These are phyloP conservation scores for Cantharis flavilabris DNA, from an alignment of 2,888 invertebrate genomes.

Conservation along the genomic window DNA sequence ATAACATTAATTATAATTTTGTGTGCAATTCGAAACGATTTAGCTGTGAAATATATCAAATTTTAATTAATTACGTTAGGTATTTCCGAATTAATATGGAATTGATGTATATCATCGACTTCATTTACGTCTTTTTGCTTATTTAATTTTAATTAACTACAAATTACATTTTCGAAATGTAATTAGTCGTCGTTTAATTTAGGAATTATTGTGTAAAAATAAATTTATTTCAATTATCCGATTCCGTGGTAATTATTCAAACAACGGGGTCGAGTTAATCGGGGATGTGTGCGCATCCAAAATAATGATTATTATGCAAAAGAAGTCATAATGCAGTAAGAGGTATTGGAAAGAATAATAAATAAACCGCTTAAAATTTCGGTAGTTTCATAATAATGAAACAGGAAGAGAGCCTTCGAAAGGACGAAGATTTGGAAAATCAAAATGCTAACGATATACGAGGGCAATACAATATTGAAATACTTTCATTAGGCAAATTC, in stretches of 20 bases:
- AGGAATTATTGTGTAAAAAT: not conserved
- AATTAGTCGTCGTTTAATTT: not conserved
- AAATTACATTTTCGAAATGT: not conserved
- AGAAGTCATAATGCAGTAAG: not conserved
- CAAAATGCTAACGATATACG: not conserved
- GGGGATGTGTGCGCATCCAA: not conserved
- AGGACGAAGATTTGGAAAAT: not conserved
- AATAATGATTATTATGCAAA: not conserved
- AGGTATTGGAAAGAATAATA: not conserved
- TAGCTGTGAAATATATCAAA: not conserved
- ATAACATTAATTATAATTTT: conserved; percentile 12
- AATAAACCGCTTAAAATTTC: not conserved
- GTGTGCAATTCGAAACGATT: not conserved
- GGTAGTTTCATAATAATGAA: not conserved
- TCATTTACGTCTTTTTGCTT: not conserved
- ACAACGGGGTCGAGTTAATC: not conserved
- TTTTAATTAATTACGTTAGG: not conserved
- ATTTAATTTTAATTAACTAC: not conserved
- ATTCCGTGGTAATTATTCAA: not conserved
- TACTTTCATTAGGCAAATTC: not conserved
- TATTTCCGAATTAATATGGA: not conserved
- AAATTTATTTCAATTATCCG: not conserved
- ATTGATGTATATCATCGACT: not conserved
- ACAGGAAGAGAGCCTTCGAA: not conserved
- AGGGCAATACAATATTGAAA: not conserved